These are phyloP conservation scores for Schizopygopsis malacanthus DNA, from an alignment of 2,797 vertebrate genomes.

Conservation along the genomic window DNA sequence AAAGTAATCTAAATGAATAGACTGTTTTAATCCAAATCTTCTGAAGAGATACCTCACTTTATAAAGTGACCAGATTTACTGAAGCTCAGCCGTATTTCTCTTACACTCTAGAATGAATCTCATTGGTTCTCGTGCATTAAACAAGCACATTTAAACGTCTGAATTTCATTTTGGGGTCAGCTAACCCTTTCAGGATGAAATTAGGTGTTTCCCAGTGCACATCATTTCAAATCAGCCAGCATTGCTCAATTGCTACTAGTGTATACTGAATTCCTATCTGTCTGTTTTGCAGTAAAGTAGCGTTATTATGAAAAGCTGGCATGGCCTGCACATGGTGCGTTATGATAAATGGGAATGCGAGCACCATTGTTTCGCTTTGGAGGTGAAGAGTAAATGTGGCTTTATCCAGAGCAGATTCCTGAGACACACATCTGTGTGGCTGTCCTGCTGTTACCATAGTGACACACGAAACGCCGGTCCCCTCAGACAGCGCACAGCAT, in stretches of 20 bases:
- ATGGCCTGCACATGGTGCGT: constrained; percentile 7
- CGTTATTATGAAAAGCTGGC: neutral
- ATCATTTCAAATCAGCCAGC: neutral
- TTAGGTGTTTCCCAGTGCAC: neutral
- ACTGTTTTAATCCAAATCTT: neutral
- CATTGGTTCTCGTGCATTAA: neutral
- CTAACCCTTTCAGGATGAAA: neutral
- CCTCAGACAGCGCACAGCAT: constrained; percentile 45
- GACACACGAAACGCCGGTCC: constrained; percentile 48
- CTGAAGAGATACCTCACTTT: neutral
- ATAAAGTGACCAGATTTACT: neutral
- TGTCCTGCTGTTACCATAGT: constrained; percentile 62
- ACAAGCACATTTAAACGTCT: neutral
- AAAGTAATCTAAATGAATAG: neutral
- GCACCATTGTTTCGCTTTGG: constrained; percentile 18
- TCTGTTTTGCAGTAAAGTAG: neutral
- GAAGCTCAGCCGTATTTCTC: neutral
- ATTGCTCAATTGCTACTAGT: neutral
- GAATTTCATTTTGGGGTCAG: neutral
- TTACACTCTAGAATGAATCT: too few relatives aligned
- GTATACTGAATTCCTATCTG: neutral
- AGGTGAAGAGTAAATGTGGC: constrained; percentile 36
- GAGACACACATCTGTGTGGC: constrained; percentile 50
- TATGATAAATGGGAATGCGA: constrained; percentile 23
- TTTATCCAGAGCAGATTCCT: constrained; percentile 60